Evolutionary conservation across 2,797 vertebrate genomes (phyloP), one percentile per base, ranked within the genome.

Genomic region (Aeoliscus strigatus): DNA sequence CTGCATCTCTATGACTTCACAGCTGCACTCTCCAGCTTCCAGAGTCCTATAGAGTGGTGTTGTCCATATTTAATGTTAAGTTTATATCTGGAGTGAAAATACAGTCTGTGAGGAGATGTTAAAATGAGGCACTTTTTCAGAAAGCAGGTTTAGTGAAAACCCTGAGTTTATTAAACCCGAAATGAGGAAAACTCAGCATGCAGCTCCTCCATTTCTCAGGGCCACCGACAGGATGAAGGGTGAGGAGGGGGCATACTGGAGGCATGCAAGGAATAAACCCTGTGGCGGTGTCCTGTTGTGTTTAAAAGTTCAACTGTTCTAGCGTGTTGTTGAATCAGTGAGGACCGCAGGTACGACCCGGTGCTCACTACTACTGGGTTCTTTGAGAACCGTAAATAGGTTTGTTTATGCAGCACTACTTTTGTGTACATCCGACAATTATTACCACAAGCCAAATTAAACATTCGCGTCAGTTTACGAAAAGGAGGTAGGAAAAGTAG

Each of bases 321-420:
- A 7, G 10, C 24, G 3, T 8, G 18, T 6, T 17, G 4, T 24
- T 16, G 32, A 33, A 47, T 27, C 27, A n/a, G 7, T 39, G 30
- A n/a, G 6, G 14, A 14, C 10, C 29, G 28, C 39, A 42, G 17
- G 28, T 42, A 42, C 9, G 14, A 4, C 5, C 10, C 27, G 9
- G 6, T 28, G 5, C 36, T 2, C 8, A 9, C 35, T 36, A 9
- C 45, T 3, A 39, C 14, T 25, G 66, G 55, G 58, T 60, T 63
- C 69, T 67, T 56, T 64, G 57, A 60, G 79, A 60, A 71, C 61
- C 61, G 66, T 71, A 51, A 74, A 76, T 60, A 75, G 74, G 76
- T 84, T 83, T 85, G 83, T 84, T 85, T 82, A 77, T 79, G 82
- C 76, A 77, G 83, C 68, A 78, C 82, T 86, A 84, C 82, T 84